Percentiles rank a stretch among this genome's conserved stretches.
These are phyloP conservation scores for Clytia hemisphaerica DNA, from an alignment of 30 jellyfish, hydroid and myxozoan species.

Conservation along the genomic window DNA sequence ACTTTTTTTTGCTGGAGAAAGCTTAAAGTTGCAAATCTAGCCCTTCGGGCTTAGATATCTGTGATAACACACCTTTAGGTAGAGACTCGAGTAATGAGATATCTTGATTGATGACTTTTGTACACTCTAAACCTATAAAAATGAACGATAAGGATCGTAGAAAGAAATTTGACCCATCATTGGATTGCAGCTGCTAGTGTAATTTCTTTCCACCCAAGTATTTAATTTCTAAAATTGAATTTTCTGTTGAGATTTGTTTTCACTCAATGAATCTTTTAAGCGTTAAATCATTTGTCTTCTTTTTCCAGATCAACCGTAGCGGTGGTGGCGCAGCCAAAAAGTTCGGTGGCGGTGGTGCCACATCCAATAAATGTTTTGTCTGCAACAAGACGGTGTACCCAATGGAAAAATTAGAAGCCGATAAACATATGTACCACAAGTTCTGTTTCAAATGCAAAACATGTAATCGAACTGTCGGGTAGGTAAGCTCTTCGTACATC, in stretches of 20 bases:
- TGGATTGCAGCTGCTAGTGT: no score
- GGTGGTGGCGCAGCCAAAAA: constrained; percentile 47
- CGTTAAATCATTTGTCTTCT: neutral
- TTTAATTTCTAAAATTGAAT: neutral
- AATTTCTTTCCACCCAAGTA: neutral
- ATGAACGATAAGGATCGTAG: no score
- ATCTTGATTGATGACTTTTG: no score
- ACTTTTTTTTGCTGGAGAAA: no score
- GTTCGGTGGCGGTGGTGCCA: constrained; percentile 36
- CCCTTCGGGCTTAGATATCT: no score
- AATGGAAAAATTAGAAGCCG: constrained; percentile 93
- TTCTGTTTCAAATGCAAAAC: constrained; percentile 92
- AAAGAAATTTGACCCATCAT: no score
- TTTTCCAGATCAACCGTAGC: constrained; percentile 16
- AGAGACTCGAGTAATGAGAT: no score
- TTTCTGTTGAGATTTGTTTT: neutral
- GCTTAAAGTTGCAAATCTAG: no score
- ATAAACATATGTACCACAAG: constrained; percentile 75
- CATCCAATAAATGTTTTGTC: constrained; percentile 52
- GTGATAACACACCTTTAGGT: no score
- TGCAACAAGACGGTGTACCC: constrained; percentile 96
- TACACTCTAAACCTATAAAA: no score
- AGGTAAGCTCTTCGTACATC: no score
- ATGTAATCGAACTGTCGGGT: constrained; percentile 89
- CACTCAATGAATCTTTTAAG: neutral